Base-by-base conservation (phyloP, 2,888 invertebrate genomes). In the Leptura quadrifasciata region DNA sequence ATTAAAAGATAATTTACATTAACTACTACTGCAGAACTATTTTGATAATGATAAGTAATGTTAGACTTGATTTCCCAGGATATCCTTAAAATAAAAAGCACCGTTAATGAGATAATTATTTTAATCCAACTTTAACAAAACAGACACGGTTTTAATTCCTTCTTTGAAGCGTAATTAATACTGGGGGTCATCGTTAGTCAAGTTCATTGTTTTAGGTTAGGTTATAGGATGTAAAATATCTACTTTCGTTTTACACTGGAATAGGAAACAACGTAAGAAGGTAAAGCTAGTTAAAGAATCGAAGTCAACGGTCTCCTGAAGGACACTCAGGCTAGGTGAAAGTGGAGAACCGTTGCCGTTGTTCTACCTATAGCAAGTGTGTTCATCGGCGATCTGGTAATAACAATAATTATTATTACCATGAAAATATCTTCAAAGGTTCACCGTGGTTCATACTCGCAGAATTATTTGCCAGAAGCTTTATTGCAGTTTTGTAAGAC, bases 251-350 rank as follows among this genome's bases (percentile, higher is more conserved):
- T 52, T 52, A 65, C 21, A 24, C 27, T 17, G 24, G 65, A 54
- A 65, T 65, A 65, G 52, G 52, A 65, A 52, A 52, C 72, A 35
- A 35, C 60, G 58, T 64, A 72, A 73, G 73, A 72, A 70, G 52
- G 31, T 31, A 55, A 57, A 57, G 52, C 31, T 20, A 9, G 20
- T 20, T 27, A 47, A 52, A 63, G 64, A 63, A 74, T 52, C 55
- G 76, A 76, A 79, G 77, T 79, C 79, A 79, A 76, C 52, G 79
- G 79, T 79, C 79, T 77, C 79, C 79, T 72, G 79, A 79, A 79
- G 79, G 79, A 79, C 79, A 77, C 52, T 74, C 72, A 69, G 64
- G 71, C 72, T 76, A 73, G 77, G 79, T 79, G 79, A 79, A 79
- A 79, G 79, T 77, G 76, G 71, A 74, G 69, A 74, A 54, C 54